Base-by-base conservation (phyloP, 2,113 vertebrate genomes). In the Antennarius striatus region DNA sequence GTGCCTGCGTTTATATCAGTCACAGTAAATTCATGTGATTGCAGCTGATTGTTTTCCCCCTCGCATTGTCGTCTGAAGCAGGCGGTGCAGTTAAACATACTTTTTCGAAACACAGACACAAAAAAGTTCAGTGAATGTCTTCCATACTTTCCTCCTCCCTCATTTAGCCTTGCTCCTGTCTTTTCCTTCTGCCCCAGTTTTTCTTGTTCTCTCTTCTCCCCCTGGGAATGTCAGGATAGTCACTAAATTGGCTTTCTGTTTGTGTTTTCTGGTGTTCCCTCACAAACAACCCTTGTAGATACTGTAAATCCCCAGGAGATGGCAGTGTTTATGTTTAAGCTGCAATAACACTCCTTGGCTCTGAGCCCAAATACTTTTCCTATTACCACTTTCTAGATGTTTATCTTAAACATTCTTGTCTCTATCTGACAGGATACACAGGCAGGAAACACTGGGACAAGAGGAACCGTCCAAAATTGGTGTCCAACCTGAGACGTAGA, bases 301-400 rank as follows among this genome's bases (percentile, higher is more conserved):
- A 42, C 13, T 50, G 58, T 51, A 47, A 53, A 64, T 59, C 56
- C 77, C 86, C 89, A 89, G 82, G 64, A 86, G 89, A 81, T 67
- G 89, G 85, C 89, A 81, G 53, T 86, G 79, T 83, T 81, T 75
- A 69, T 61, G 77, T 80, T 63, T 63, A 22, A 28, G 66, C 65
- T 61, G 14, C 56, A 58, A 63, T 61, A 16, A 73, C 58, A 28
- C 56, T 59, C n/a, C 57, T 28, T 60, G 61, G 46, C 58, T 70
- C 28, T 4, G 57, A 71, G 59, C 68, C 62, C 66, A 53, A 30
- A 70, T 45, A 29, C 65, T 60, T 75, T 43, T 62, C 49, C 9
- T 45, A 71, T 71, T 58, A 49, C n/a, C 29, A 43, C 29, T 51
- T 28, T 40, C 11, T 43, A 16, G n/a, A 28, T 51, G 32, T 10